Evolutionary conservation across 2,113 vertebrate species (phyloP), one percentile per base, ranked within the genome.

Genomic region (Ophiodon elongatus): DNA sequence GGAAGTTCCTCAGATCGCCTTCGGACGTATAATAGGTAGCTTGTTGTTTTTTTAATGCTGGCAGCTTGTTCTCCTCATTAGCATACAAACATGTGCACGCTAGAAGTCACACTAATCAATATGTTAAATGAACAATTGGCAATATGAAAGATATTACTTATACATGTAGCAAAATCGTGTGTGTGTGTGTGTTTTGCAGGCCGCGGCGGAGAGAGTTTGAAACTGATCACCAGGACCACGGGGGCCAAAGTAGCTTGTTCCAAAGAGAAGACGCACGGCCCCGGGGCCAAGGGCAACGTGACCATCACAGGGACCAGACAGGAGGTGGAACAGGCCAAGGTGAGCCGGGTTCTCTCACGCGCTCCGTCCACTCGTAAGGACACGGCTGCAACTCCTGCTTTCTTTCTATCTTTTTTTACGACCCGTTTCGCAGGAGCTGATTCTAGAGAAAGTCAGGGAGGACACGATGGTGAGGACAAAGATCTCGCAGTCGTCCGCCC

Each of bases 21-120:
- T 98, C 21, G 96, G 97, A 63, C 96, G 97, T 33, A 97, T 99
- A 56, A 98, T 99, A 86, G 97, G 97, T 99, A 90, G 60, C 88
- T 3, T 56, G 8, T 33, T 35, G 47, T 50, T 50, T 19, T 50
- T 50, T 52, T 6, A 52, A 19, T 23, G 47, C 43, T 43, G 47
- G 19, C 15, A 17, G 23, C 50, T 2, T 45, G 15, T 47, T 33
- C 29, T 35, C 62, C 2, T 3, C 27, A 47, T 62, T 56, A 56
- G n/a, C 35, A 27, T 41, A 2, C 4, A 39, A 19, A 6, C 15
- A 66, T 27, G 7, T 17, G 17, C 47, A 29, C 10, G n/a, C 17
- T 68, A n/a, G 23, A 68, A 68, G 27, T 13, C 31, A 0, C 17
- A 47, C 27, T 45, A 17, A 21, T 45, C 11, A 45, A 9, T 45